Evolutionary conservation across 2,113 vertebrate species (phyloP).

Genomic region (Percopsis transmontana): DNA sequence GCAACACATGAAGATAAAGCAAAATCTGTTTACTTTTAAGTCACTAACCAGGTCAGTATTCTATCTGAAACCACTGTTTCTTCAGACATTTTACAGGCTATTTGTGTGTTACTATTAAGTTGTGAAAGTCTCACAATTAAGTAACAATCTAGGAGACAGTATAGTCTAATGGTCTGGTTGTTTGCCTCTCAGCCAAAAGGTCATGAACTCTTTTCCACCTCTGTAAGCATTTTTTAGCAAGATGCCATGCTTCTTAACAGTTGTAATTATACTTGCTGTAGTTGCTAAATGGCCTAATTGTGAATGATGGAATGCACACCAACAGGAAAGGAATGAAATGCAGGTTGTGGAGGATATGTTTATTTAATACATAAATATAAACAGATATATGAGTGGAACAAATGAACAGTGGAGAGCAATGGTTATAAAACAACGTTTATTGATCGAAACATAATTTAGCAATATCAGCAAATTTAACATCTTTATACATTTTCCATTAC

Average conservation of each 20-base stretch:
- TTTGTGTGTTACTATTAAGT: neutral
- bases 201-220: too few relatives aligned
- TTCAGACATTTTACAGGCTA: constrained; percentile 21
- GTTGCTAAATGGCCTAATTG: too few relatives aligned
- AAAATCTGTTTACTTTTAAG: constrained; percentile 33
- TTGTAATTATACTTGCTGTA: too few relatives aligned
- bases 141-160: too few relatives aligned
- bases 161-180: constrained; percentile 22
- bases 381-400: constrained; percentile 56
- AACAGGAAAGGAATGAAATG: constrained; percentile 37
- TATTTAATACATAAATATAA: constrained; percentile 63
- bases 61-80: neutral
- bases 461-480: neutral
- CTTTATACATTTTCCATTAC: constrained; percentile 55
- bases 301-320: constrained; percentile 33
- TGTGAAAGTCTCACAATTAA: neutral
- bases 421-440: constrained; percentile 69
- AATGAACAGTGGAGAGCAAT: constrained; percentile 64
- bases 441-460: constrained; percentile 40
- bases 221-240: too few relatives aligned
- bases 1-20: constrained; percentile 15
- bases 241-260: too few relatives aligned
- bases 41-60: constrained; percentile 15
- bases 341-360: constrained; percentile 53
- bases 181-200: too few relatives aligned